phyloP scores from a whole-genome alignment of 2,797 vertebrate genomes.

The Spinibarbus caldwelli region DNA sequence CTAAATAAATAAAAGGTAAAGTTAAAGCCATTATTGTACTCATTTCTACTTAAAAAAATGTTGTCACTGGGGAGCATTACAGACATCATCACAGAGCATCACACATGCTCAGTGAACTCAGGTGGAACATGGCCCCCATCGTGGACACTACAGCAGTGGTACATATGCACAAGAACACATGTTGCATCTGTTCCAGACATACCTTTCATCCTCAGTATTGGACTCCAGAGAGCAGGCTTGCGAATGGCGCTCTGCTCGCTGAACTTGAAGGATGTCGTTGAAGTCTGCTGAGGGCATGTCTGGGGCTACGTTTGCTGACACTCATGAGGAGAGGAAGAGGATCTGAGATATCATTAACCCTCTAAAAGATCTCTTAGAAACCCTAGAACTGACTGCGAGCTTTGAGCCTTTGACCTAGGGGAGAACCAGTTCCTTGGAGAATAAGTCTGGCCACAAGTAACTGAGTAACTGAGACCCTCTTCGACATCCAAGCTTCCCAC shows the following conservation, averaged over 20 bases:
- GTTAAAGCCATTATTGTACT: neutral
- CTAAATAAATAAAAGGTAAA: neutral
- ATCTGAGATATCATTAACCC: conserved; percentile 37
- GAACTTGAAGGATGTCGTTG: conserved; percentile 23
- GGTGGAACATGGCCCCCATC: neutral
- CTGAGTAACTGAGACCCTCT: conserved; percentile 10
- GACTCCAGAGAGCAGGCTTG: conserved; percentile 38
- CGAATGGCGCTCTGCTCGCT: conserved; percentile 17
- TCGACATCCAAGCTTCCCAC: conserved; percentile 1
- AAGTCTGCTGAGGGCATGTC: conserved; percentile 19
- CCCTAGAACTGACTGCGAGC: conserved; percentile 20
- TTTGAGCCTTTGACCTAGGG: conserved; percentile 34
- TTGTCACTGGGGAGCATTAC: conserved; percentile 1
- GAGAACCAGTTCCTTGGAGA: conserved; percentile 33
- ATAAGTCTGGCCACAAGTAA: conserved; percentile 15
- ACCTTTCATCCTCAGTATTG: conserved; percentile 49
- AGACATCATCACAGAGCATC: conserved; percentile 10
- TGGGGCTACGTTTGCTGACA: conserved; percentile 7
- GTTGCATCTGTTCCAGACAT: conserved; percentile 45
- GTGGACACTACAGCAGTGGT: neutral
- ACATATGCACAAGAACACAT: conserved; percentile 37
- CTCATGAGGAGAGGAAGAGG: conserved; percentile 15
- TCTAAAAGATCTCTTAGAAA: conserved; percentile 39
- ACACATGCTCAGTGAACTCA: conserved; percentile 10
- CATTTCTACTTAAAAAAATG: neutral